Conservation (phyloP, 2,113 vertebrate species). For the Ornithorhynchus anatinus region DNA sequence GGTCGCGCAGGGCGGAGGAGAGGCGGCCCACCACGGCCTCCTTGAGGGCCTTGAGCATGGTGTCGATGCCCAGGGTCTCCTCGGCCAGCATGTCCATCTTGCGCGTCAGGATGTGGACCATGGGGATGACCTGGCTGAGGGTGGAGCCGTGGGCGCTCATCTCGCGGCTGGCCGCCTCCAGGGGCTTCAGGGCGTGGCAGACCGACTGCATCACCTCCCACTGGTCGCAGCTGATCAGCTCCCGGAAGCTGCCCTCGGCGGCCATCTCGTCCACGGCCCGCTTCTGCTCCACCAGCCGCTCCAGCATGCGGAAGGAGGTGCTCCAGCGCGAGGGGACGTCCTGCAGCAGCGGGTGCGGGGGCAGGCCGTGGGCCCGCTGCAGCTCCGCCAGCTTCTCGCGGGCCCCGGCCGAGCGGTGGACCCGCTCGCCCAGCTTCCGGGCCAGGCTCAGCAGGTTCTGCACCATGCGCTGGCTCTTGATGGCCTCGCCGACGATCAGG, state of each 20-base stretch:
- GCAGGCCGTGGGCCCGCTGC: constrained; percentile 83
- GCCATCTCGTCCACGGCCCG: constrained; percentile 91
- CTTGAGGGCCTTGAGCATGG: constrained; percentile 91
- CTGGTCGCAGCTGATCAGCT: constrained; percentile 95
- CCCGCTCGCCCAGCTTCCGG: constrained; percentile 92
- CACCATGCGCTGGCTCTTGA: constrained; percentile 97
- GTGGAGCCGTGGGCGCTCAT: constrained; percentile 90
- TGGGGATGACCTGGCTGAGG: constrained; percentile 94
- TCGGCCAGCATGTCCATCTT: constrained; percentile 94
- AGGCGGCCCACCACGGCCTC: constrained; percentile 91
- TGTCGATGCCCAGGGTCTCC: constrained; percentile 96
- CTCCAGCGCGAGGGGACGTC: constrained; percentile 93
- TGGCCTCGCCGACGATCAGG: constrained; percentile 92
- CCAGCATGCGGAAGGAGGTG: constrained; percentile 94
- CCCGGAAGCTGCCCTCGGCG: constrained; percentile 90
- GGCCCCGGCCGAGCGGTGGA: constrained; percentile 87
- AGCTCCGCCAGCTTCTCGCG: constrained; percentile 88
- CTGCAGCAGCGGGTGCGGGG: constrained; percentile 89
- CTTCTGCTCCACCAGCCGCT: constrained; percentile 93
- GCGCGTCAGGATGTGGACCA: constrained; percentile 93
- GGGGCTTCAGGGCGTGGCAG: constrained; percentile 92
- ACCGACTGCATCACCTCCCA: constrained; percentile 97
- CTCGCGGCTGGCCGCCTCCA: constrained; percentile 90
- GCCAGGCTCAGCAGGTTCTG: constrained; percentile 93
- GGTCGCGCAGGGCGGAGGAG: constrained; percentile 87